Evolutionary conservation across 2,113 vertebrate species (phyloP).

Genomic region (Ovis aries): ARS-UI_Ramb_v3.0 NC_056054.1:7754501-7755000

Average conservation of each 20-base stretch:
- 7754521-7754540: not conserved
- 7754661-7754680: not conserved
- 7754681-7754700: not conserved
- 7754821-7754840: not conserved
- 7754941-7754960: not conserved
- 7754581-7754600: not conserved
- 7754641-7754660: not conserved
- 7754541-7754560: not conserved
- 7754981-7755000: not conserved
- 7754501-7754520: not conserved
- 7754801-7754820: not conserved
- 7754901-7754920: not conserved
- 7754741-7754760: not conserved
- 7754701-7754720: not conserved
- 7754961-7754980: not conserved
- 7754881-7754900: not conserved
- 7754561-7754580: not conserved
- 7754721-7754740: not conserved
- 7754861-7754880: not conserved
- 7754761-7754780: not conserved
- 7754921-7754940: not conserved
- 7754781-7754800: not conserved
- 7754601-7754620: not conserved
- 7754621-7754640: not conserved
- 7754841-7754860: not conserved